Evolutionary conservation across 1,140 invertebrate genomes (phyloP), one percentile per base, ranked within the genome.

Genomic region (Hyphantria cunea): DNA sequence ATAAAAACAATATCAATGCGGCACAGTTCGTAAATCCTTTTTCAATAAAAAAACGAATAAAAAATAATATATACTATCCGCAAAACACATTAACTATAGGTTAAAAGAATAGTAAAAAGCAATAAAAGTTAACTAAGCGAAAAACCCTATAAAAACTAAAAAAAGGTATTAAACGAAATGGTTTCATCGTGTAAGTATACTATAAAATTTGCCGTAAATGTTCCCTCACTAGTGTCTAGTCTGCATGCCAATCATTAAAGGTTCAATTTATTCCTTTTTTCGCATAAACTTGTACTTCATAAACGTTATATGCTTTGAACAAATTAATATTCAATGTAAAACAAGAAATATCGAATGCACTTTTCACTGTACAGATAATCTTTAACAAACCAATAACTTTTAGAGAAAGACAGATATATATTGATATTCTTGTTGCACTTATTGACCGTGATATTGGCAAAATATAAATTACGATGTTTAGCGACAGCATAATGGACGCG

Each of bases 381-480:
- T 56, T 60, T 41, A 44, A 60, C 37, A 60, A 51, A 60, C 48
- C 58, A 56, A 56, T 56, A 56, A 56, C 53, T 56, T 56, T 56
- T 8, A 34, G 41, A 52, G 10, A 47, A 45, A 8, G 41, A 49
- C n/a, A 44, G 10, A 4, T 25, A 14, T 45, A 56, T 17, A 45
- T 13, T 25, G 17, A 25, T 25, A 7, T 62, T 52, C 13, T 42
- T 33, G 11, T 62, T 39, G 13, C 52, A 25, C 58, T 34, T 25
- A 15, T 11, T 32, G 31, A 25, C 7, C 8, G 3, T 17, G 53
- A 47, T 56, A 47, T 56, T 47, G 53, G 41, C 32, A 47, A 72
- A 66, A 59, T 66, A 76, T 73, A 76, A 73, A 73, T 70, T 50
- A 68, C 73, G 66, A 70, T 70, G 73, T 76, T 73, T 70, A 68